A percentile compares a stretch with the other conserved stretches of the same genome.
Evolutionary conservation across 1,140 invertebrate species (phyloP).

Genomic region (Nilaparvata lugens): DNA sequence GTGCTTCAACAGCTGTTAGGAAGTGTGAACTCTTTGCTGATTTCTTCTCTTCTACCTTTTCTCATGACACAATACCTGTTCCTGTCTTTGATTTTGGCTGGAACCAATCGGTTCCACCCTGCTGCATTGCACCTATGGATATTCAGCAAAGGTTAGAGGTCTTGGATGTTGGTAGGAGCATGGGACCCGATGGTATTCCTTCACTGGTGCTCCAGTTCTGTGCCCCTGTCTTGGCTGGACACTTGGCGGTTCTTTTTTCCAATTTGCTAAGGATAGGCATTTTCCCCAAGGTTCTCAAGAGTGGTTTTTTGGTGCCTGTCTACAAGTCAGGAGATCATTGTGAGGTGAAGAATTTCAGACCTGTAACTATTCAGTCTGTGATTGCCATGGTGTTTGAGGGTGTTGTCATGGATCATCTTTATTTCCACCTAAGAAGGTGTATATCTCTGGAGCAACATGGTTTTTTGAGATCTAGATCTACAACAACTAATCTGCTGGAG

Average conservation of each 20-base stretch:
- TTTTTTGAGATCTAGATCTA: constrained; percentile 15
- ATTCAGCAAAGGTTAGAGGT: not conserved
- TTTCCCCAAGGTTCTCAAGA: constrained; percentile 1
- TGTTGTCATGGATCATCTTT: not conserved
- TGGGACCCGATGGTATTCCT: constrained; percentile 6
- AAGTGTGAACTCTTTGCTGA: no score
- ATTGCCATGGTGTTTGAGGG: constrained; percentile 9
- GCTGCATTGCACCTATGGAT: not conserved
- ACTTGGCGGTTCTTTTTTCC: not conserved
- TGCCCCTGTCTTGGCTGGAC: constrained; percentile 1
- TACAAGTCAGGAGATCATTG: constrained; percentile 8
- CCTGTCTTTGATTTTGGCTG: constrained; percentile 1
- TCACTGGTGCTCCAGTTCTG: not conserved
- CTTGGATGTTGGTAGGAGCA: not conserved
- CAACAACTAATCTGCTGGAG: constrained; percentile 9
- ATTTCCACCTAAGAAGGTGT: constrained; percentile 4
- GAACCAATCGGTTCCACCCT: not conserved
- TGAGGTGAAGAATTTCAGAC: constrained; percentile 6
- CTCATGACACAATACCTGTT: not conserved
- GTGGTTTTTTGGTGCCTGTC: constrained; percentile 3
- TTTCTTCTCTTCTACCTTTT: not conserved
- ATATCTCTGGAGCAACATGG: constrained; percentile 14
- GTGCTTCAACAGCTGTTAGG: no score
- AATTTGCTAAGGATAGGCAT: not conserved
- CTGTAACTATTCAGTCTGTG: not conserved